Percentiles rank a stretch among this genome's conserved stretches.
These are phyloP conservation scores for Drosophila saltans DNA, from an alignment of 1,140 invertebrate genomes.

Conservation along the genomic window DNA sequence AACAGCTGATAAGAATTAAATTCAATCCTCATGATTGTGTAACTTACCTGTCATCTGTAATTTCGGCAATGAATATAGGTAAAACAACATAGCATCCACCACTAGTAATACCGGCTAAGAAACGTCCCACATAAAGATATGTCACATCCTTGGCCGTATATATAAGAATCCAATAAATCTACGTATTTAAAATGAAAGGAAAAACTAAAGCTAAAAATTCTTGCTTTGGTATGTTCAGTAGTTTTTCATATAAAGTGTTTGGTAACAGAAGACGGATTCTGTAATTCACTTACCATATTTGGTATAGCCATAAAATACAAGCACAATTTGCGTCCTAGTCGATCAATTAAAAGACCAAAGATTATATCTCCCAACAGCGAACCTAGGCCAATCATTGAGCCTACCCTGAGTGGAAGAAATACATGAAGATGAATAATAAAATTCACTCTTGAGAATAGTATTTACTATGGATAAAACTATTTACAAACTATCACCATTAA, in stretches of 20 bases:
- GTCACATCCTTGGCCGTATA: conserved; percentile 60
- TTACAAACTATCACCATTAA: neutral
- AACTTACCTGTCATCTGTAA: conserved; percentile 64
- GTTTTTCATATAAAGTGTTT: too few relatives aligned
- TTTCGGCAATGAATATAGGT: conserved; percentile 72
- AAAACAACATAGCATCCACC: conserved; percentile 68
- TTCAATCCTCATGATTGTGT: too few relatives aligned
- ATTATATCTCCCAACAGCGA: conserved; percentile 61
- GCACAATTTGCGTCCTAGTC: conserved; percentile 63
- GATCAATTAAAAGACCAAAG: conserved; percentile 64
- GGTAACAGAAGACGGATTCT: too few relatives aligned
- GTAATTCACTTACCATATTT: conserved; percentile 53
- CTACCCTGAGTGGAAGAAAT: conserved; percentile 33
- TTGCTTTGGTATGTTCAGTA: too few relatives aligned
- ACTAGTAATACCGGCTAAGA: conserved; percentile 78
- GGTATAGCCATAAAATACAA: conserved; percentile 69
- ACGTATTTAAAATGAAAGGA: too few relatives aligned
- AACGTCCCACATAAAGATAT: conserved; percentile 78
- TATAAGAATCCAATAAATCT: conserved; percentile 74
- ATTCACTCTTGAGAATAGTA: too few relatives aligned
- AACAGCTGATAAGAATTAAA: too few relatives aligned
- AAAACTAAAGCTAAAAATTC: too few relatives aligned
- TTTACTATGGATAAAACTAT: too few relatives aligned
- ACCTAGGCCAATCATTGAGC: conserved; percentile 63
- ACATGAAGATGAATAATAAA: too few relatives aligned